Percentiles rank a stretch among this genome's conserved stretches.
phyloP scores from a whole-genome alignment of 2,113 vertebrate species.

The Gallinago paraguaiae region DNA sequence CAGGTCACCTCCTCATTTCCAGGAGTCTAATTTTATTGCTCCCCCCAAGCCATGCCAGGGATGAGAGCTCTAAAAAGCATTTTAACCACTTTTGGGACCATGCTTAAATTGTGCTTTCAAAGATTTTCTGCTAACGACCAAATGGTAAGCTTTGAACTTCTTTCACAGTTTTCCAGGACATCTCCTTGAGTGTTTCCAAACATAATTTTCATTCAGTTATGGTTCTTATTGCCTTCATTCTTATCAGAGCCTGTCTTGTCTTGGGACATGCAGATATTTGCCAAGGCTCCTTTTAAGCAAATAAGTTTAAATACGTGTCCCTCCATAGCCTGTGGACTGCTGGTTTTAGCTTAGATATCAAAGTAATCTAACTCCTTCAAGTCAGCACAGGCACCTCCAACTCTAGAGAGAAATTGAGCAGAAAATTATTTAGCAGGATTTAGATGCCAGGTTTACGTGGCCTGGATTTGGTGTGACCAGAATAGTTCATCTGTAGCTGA shows the following conservation, averaged over 20 bases:
- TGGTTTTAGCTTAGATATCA: background rate
- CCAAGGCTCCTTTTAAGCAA: background rate
- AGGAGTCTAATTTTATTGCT: slow-evolving; percentile 26
- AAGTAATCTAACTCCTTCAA: background rate
- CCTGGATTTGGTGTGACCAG: background rate
- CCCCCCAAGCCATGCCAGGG: background rate
- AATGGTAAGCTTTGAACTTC: background rate
- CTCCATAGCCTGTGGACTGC: background rate
- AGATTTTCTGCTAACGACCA: background rate
- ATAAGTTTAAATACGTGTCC: background rate
- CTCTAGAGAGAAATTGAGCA: background rate
- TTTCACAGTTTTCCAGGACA: background rate
- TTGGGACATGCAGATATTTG: background rate
- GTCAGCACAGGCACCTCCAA: background rate
- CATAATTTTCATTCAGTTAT: background rate
- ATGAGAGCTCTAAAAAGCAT: background rate
- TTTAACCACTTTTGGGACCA: background rate
- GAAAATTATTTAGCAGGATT: background rate
- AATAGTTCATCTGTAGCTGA: background rate
- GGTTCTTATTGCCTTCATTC: background rate
- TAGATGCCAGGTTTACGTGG: background rate
- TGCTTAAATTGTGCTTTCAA: background rate
- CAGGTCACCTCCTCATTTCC: slow-evolving; percentile 28
- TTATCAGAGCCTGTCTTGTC: background rate
- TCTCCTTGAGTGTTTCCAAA: background rate